Evolutionary conservation across 1,140 invertebrate genomes (phyloP), one percentile per base, ranked within the genome.

Genomic region (Platyscapa corneri): DNA sequence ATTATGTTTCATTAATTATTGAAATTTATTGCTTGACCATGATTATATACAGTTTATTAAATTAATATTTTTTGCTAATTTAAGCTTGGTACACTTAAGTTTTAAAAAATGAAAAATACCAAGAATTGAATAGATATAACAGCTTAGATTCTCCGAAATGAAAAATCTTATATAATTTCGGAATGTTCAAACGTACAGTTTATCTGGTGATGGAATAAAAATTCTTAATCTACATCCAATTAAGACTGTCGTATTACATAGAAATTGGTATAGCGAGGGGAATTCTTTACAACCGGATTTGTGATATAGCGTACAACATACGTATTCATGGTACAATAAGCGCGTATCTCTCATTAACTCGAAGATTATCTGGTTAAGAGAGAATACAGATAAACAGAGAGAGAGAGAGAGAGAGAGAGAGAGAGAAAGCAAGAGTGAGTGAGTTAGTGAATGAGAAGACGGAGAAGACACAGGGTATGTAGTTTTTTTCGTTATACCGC

Each of bases 281-380:
- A 83, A 77, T 83, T 75, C 49, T 77, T 77, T 77, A 76, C 20
- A 53, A 83, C 74, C 30, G 74, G 74, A 77, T 83, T 76, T 32
- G 53, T 53, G 82, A 77, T 77, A 77, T 65, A 83, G 67, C 39
- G 39, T 64, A 76, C n/a, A 30, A 23, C 27, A 39, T 39, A 34
- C 39, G 34, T n/a, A 7, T n/a, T 49, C 12, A 46, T 3, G 20
- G 20, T 3, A 32, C 56, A 74, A 83, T 83, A 77, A 83, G 82
- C 74, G 39, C 6, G 56, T 83, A 83, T 77, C 82, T 83, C 56
- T 60, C 82, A 83, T 83, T 83, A 83, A 77, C 37, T 77, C 53
- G 6, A 49, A 77, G 82, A 83, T 77, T 77, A 83, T 83, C 75
- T 82, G 27, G n/a, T n/a, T 6, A 20, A 7, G 16, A 12, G 3